A percentile compares a stretch with the other conserved stretches of the same genome.
Conservation (phyloP, 2,113 vertebrate genomes). For the Danio rerio region GRCz12tu NC_133193.1:22740001-22740500, state of each 20-base stretch:
- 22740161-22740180: slow-evolving; percentile 2
- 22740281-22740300: too few relatives aligned
- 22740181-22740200: slow-evolving; percentile 9
- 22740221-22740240: background rate
- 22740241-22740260: background rate
- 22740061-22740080: slow-evolving; percentile 34
- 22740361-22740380: too few relatives aligned
- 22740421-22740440: too few relatives aligned
- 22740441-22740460: too few relatives aligned
- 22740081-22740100: slow-evolving; percentile 49
- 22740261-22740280: background rate
- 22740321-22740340: too few relatives aligned
- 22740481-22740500: too few relatives aligned
- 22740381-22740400: too few relatives aligned
- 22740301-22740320: too few relatives aligned
- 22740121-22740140: slow-evolving; percentile 29
- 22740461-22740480: too few relatives aligned
- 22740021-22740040: slow-evolving; percentile 15
- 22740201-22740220: background rate
- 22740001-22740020: slow-evolving; percentile 19
- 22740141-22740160: slow-evolving; percentile 11
- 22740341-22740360: too few relatives aligned
- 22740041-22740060: slow-evolving; percentile 41
- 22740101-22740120: background rate
- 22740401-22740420: too few relatives aligned